These are phyloP conservation scores for Poeciliopsis occidentalis DNA, from an alignment of 2,113 vertebrate genomes.

Conservation along the genomic window DNA sequence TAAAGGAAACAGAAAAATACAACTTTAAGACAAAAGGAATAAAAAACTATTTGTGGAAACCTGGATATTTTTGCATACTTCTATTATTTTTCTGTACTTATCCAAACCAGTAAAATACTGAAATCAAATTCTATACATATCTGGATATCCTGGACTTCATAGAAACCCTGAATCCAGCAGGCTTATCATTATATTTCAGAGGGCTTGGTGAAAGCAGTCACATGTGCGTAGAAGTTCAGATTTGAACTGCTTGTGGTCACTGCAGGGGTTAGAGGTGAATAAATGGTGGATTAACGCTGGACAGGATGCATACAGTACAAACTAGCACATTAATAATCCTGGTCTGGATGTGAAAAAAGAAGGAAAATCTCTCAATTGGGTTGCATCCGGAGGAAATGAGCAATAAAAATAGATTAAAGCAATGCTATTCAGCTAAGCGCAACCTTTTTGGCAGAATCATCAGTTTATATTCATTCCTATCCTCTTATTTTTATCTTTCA, in stretches of 20 bases:
- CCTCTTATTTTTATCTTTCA: slow-evolving; percentile 15
- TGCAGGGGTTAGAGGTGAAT: slow-evolving; percentile 59
- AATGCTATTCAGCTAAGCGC: slow-evolving; percentile 17
- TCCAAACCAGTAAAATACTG: too few species aligned
- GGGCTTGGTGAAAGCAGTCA: neutral
- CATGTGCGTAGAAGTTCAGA: neutral
- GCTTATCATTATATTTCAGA: neutral
- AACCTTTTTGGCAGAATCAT: slow-evolving; percentile 28
- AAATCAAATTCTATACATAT: too few species aligned
- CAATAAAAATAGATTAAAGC: slow-evolving; percentile 54
- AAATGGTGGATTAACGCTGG: slow-evolving; percentile 46
- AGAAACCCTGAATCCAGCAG: neutral
- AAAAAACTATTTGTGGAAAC: too few species aligned
- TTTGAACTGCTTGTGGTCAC: neutral
- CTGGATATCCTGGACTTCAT: neutral
- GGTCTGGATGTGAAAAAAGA: slow-evolving; percentile 29
- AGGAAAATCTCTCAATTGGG: slow-evolving; percentile 19
- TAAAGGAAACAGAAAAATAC: too few species aligned
- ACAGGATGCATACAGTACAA: slow-evolving; percentile 10
- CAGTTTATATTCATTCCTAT: slow-evolving; percentile 34
- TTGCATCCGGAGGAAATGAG: slow-evolving; percentile 23
- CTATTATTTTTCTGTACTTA: too few species aligned
- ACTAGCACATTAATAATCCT: slow-evolving; percentile 29
- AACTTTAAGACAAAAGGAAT: too few species aligned
- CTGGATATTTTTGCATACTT: too few species aligned